Conservation (phyloP, 2,113 vertebrate genomes). For the Kryptolebias marmoratus region DNA sequence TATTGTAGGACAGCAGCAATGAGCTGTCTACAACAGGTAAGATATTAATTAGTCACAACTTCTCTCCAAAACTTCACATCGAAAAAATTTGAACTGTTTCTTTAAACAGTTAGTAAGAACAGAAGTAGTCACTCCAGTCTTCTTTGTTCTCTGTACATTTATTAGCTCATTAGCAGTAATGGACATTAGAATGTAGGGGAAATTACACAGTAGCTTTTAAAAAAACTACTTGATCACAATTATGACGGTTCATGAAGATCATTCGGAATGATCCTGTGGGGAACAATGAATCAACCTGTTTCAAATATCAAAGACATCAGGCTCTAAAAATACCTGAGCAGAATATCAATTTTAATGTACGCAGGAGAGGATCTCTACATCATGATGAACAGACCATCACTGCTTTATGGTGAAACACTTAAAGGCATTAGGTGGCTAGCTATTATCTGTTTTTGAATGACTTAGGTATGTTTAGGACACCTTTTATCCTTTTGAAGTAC, state of each 20-base stretch:
- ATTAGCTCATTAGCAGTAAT: conserved; percentile 14
- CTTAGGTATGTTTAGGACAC: neutral
- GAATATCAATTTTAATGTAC: neutral
- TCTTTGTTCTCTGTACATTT: too few relatives aligned
- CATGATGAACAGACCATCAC: neutral
- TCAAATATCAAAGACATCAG: conserved; percentile 7
- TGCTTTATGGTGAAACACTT: neutral
- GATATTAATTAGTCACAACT: too few relatives aligned
- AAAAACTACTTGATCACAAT: conserved; percentile 3
- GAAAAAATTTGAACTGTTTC: too few relatives aligned
- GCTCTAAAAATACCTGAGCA: neutral
- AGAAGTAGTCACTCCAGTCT: too few relatives aligned
- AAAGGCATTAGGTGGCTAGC: neutral
- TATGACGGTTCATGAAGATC: neutral
- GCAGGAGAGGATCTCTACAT: neutral
- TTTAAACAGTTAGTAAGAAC: too few relatives aligned
- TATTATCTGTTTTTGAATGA: neutral
- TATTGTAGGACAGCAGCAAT: too few relatives aligned
- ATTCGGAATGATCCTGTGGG: neutral
- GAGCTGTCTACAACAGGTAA: too few relatives aligned
- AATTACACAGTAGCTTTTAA: neutral
- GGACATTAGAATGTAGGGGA: neutral
- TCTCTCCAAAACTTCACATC: too few relatives aligned
- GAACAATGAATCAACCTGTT: neutral
- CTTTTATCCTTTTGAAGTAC: neutral